These are phyloP conservation scores for Malurus melanocephalus DNA, from an alignment of 2,113 vertebrate genomes.

Conservation along the genomic window DNA sequence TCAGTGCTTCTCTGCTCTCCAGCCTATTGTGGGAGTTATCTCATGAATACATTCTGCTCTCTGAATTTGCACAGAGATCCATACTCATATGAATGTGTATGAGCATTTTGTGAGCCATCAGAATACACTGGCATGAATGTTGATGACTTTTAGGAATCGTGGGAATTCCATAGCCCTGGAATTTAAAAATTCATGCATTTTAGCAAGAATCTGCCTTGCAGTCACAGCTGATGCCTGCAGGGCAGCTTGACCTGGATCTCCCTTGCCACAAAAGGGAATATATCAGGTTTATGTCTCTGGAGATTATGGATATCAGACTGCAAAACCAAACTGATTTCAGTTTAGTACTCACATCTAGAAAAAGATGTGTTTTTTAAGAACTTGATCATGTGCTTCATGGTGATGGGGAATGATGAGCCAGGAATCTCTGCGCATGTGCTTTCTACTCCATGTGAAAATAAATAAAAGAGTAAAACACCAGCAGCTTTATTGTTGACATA, in stretches of 20 bases:
- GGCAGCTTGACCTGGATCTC: slow-evolving; percentile 1
- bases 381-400: neutral
- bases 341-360: neutral
- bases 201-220: neutral
- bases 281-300: neutral
- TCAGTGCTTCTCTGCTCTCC: neutral
- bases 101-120: neutral
- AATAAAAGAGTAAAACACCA: neutral
- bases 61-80: neutral
- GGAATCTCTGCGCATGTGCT: neutral
- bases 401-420: neutral
- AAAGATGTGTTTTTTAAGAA: neutral
- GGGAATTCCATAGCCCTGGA: neutral
- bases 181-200: slow-evolving; percentile 26
- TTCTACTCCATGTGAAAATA: neutral
- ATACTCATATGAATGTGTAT: neutral
- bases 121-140: neutral
- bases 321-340: neutral
- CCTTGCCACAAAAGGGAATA: neutral
- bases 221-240: slow-evolving; percentile 5
- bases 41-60: neutral
- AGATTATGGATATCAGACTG: neutral
- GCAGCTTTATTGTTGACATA: neutral
- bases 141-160: neutral
- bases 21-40: neutral